These are phyloP conservation scores for Pyrocephalus nanus DNA, from an alignment of 2,797 vertebrate genomes.

Conservation along the genomic window DNA sequence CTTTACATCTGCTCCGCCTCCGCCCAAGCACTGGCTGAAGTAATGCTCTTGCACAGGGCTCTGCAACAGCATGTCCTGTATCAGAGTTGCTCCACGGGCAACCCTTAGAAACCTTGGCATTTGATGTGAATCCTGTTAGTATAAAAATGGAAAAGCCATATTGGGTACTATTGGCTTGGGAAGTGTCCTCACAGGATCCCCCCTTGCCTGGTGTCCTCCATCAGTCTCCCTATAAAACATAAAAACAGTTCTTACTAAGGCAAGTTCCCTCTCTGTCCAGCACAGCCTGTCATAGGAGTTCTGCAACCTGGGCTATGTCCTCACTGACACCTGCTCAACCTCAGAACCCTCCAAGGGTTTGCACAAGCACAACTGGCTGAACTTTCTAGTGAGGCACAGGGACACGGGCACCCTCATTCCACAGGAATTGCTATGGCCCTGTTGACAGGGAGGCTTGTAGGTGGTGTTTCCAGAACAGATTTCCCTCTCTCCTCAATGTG, in stretches of 20 bases:
- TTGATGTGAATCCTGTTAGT: background rate
- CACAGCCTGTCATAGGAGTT: background rate
- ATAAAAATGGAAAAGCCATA: background rate
- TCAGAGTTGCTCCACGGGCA: background rate
- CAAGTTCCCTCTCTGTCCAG: background rate
- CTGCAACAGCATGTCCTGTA: background rate
- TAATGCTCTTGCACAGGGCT: background rate
- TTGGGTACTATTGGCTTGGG: background rate
- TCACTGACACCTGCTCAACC: constrained; percentile 30
- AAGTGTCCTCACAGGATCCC: background rate
- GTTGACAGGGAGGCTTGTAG: background rate
- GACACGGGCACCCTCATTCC: background rate
- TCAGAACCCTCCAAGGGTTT: constrained; percentile 10
- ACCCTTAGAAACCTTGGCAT: background rate
- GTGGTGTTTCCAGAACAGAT: background rate
- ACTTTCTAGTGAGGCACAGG: background rate
- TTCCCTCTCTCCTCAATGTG: background rate
- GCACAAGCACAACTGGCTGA: constrained; percentile 36
- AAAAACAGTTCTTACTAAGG: background rate
- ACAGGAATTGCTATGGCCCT: background rate
- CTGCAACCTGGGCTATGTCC: background rate
- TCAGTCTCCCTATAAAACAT: background rate
- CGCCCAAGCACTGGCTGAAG: background rate
- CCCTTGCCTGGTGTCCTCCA: background rate
- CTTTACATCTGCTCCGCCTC: background rate